Evolutionary conservation across 2,888 invertebrate species (phyloP), one percentile per base, ranked within the genome.

Genomic region (Paralinhomoeus sp.): DNA sequence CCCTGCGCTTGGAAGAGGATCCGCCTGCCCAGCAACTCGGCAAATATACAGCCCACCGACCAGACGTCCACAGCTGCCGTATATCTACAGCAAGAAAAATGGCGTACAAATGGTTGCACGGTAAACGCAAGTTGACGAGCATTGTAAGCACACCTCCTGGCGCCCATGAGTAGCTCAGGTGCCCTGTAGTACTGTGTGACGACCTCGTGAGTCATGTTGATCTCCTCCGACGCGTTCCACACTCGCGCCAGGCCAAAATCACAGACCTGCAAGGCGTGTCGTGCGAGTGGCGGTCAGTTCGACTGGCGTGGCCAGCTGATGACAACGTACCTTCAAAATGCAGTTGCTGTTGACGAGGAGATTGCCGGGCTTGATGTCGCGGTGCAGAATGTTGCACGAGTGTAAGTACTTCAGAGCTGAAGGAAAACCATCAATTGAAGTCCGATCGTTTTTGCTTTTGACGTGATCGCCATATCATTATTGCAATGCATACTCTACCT

Each of bases 131-230:
- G n/a, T n/a, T n/a, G n/a, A n/a, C n/a, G n/a, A n/a, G n/a, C n/a
- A n/a, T n/a, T n/a, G n/a, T n/a, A 31, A 12, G 12, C 9, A 31
- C 34, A 54, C 52, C 53, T 49, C 57, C 81, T 78, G 27, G 93
- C 87, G 27, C 97, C 97, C 91, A 97, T 93, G 48, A 97, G 72
- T 57, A 97, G 84, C 71, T 97, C 97, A 1, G 97, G 97, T 22
- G 93, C 89, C 51, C 97, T 76, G 70, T 97, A 97, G 71, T 97
- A 97, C 71, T 97, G 97, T 53, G 97, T 97, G 49, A 97, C 97
- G 50, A 97, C 97, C 69, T 97, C 97, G 68, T 93, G 93, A 33
- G 97, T 97, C 93, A 97, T 93, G 66, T 82, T 79, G 66, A 81
- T 80, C 58, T 75, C 75, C 58, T 78, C 76, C 63, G 87, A 84